Conservation (phyloP, 2,888 invertebrate species). For the Coenonympha arcania region DNA sequence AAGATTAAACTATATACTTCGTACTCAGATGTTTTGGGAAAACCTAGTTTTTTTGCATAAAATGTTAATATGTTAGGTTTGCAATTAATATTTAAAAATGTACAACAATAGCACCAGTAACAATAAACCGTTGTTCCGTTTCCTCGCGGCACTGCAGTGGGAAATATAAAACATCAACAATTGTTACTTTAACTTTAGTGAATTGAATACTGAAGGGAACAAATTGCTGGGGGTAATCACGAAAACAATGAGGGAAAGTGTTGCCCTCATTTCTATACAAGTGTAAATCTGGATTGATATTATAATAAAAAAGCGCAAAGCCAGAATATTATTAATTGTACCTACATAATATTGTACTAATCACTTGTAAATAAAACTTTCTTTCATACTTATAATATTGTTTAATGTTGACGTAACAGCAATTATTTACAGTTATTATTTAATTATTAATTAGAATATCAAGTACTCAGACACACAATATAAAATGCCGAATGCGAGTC, state of each 20-base stretch:
- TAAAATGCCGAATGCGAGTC: no score
- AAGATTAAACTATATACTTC: no score
- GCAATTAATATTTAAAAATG: constrained; percentile 4
- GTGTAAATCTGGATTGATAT: constrained; percentile 15
- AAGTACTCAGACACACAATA: no score
- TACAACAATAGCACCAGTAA: neutral
- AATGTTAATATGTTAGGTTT: neutral
- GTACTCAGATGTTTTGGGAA: no score
- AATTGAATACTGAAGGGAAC: constrained; percentile 11
- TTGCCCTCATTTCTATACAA: constrained; percentile 11
- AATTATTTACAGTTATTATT: no score
- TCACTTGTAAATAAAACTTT: no score
- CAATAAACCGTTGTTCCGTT: constrained; percentile 4
- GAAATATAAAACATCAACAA: neutral
- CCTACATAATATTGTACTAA: no score
- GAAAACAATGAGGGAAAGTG: constrained; percentile 8
- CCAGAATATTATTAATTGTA: no score
- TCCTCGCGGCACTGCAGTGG: neutral
- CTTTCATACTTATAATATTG: no score
- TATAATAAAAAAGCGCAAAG: constrained; percentile 14
- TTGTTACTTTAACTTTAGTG: constrained; percentile 1
- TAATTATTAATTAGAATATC: no score
- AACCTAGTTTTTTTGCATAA: no score
- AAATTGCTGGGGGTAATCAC: constrained; percentile 15
- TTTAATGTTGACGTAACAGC: no score